A percentile compares a stretch with the other conserved stretches of the same genome.
Evolutionary conservation across 2,888 invertebrate species (phyloP).

Genomic region (Aphelenchoides bicaudatus): DNA sequence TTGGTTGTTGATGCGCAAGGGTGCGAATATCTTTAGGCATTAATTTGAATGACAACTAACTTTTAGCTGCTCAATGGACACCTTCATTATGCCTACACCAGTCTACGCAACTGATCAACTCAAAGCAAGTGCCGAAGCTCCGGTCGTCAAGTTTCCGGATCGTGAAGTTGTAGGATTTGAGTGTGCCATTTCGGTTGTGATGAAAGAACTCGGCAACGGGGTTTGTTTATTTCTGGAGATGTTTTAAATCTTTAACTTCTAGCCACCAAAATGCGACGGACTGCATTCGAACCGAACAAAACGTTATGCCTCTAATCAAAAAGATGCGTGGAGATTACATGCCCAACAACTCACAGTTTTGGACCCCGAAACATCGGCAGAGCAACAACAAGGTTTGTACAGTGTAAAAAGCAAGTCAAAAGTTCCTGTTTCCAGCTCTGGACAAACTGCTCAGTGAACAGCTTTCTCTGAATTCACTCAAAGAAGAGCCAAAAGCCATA

Average conservation of each 20-base stretch:
- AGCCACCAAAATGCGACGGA: slow-evolving; percentile 48
- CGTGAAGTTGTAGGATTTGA: slow-evolving; percentile 40
- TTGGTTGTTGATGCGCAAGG: slow-evolving; percentile 49
- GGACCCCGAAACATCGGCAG: slow-evolving; percentile 37
- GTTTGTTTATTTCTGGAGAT: slow-evolving; percentile 40
- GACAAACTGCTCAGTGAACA: background rate
- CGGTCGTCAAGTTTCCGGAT: slow-evolving; percentile 55
- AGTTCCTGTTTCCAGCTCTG: background rate
- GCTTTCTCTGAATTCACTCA: background rate
- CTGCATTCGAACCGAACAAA: slow-evolving; percentile 2
- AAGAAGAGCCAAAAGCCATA: background rate
- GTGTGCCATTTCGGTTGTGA: slow-evolving; percentile 51
- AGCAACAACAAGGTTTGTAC: background rate
- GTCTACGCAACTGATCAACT: slow-evolving; percentile 38
- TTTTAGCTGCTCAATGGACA: slow-evolving; percentile 51
- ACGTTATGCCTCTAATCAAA: background rate
- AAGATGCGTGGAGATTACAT: slow-evolving; percentile 41
- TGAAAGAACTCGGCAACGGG: slow-evolving; percentile 44
- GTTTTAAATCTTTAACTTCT: slow-evolving; percentile 20
- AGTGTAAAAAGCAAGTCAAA: background rate
- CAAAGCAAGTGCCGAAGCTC: slow-evolving; percentile 44
- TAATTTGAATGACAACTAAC: background rate
- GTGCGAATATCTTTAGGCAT: background rate
- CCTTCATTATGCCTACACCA: slow-evolving; percentile 48
- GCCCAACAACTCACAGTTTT: slow-evolving; percentile 53